Conservation (phyloP, 2,888 invertebrate species). For the Pocota personata region DNA sequence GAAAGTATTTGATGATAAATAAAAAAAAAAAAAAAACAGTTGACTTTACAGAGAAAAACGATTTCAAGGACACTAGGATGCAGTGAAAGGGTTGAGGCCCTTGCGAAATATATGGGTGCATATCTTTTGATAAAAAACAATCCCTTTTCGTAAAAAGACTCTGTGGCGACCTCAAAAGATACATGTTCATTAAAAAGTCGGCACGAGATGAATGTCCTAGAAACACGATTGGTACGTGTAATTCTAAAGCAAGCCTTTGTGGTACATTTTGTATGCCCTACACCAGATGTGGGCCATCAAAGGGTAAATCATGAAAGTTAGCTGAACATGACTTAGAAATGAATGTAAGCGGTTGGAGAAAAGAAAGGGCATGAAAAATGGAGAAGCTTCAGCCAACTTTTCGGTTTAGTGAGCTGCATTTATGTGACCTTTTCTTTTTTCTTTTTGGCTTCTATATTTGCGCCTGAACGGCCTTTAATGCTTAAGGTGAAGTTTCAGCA, state of each 20-base stretch:
- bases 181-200: slow-evolving; percentile 13
- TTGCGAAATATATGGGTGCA: not conserved
- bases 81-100: not conserved
- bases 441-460: too few species aligned
- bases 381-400: too few species aligned
- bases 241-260: not conserved
- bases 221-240: not conserved
- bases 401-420: too few species aligned
- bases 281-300: too few species aligned
- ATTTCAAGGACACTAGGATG: not conserved
- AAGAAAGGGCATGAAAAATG: too few species aligned
- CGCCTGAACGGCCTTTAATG: too few species aligned
- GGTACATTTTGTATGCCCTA: not conserved
- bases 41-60: not conserved
- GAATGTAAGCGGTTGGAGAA: too few species aligned
- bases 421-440: too few species aligned
- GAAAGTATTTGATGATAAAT: not conserved
- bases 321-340: too few species aligned
- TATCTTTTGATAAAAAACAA: not conserved
- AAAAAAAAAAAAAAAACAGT: not conserved
- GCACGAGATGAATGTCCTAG: not conserved
- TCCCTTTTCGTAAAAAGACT: not conserved
- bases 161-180: not conserved
- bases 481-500: too few species aligned
- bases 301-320: too few species aligned